Evolutionary conservation across 2,888 invertebrate species (phyloP), one percentile per base, ranked within the genome.

Genomic region (Drosophila pseudotakahashii): DNA sequence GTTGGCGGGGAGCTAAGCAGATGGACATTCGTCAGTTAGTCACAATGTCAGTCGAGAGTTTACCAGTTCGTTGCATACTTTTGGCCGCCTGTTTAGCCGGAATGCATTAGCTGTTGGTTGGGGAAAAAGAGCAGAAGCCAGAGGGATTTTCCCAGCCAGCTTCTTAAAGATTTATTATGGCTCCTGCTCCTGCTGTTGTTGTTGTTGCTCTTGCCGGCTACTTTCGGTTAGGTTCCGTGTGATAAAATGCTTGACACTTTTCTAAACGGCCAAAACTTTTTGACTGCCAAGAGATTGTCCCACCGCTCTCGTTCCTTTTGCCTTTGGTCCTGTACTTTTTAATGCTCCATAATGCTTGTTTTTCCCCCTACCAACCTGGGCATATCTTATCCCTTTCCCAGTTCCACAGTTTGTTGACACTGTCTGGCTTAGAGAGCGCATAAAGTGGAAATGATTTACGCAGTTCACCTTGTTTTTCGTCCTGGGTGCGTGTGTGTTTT

Each of bases 161-260:
- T 61, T 41, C 68, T 75, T 72, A 53, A 66, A 78, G 78, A 81
- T 81, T 81, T 81, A 81, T 81, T 83, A 66, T 67, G 45, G 75
- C 71, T 41, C 26, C 57, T 69, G n/a, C n/a, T n/a, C n/a, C n/a
- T n/a, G n/a, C n/a, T n/a, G n/a, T n/a, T n/a, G n/a, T n/a, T n/a
- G n/a, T n/a, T n/a, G 55, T 54, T 70, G 62, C n/a, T n/a, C n/a
- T 66, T 77, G 55, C 41, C 66, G 68, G 71, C 42, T 23, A 45
- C 53, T 52, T 64, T 52, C 45, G 45, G 64, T 63, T 63, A 69
- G 74, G 80, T 80, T 62, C 70, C 58, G 68, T 77, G 86, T 83
- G 85, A 87, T 84, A 84, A 87, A 84, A 84, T 80, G 85, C 87
- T 84, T 84, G 87, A 84, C 84, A 87, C 82, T 84, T 87, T 83